Conservation (phyloP, 2,797 vertebrate species). For the Gymnoscopelus microlampas region DNA sequence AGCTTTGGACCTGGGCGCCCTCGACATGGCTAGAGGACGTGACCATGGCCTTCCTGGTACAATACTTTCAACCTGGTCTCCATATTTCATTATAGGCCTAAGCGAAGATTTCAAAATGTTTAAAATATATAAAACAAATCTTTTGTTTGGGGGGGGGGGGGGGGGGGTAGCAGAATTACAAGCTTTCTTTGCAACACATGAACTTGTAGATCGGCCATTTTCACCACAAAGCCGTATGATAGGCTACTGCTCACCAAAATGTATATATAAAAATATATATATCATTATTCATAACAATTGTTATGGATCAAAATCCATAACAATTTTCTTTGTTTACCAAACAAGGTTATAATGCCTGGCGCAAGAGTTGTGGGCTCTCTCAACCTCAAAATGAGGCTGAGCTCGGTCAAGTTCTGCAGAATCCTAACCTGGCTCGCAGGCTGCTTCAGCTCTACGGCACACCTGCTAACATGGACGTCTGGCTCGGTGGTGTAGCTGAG, state of each 20-base stretch:
- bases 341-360: slow-evolving; percentile 90
- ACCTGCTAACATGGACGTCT: slow-evolving; percentile 88
- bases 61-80: neutral
- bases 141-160: too few relatives aligned
- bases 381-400: slow-evolving; percentile 75
- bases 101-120: neutral
- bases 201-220: too few relatives aligned
- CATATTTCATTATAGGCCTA: neutral
- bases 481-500: slow-evolving; percentile 87
- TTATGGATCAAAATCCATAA: neutral
- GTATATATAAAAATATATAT: too few relatives aligned
- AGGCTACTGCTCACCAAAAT: too few relatives aligned
- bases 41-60: slow-evolving; percentile 90
- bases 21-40: slow-evolving; percentile 87
- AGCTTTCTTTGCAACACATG: too few relatives aligned
- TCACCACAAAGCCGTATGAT: too few relatives aligned
- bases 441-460: slow-evolving; percentile 85
- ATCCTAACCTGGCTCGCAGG: slow-evolving; percentile 69
- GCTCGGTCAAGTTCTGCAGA: slow-evolving; percentile 82
- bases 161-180: too few relatives aligned
- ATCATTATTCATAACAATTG: too few relatives aligned
- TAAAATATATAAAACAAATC: neutral
- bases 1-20: slow-evolving; percentile 85
- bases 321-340: neutral
- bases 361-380: slow-evolving; percentile 85